Base-by-base conservation (phyloP, 2,888 invertebrate species). In the Strigamia transsilvanica region DNA sequence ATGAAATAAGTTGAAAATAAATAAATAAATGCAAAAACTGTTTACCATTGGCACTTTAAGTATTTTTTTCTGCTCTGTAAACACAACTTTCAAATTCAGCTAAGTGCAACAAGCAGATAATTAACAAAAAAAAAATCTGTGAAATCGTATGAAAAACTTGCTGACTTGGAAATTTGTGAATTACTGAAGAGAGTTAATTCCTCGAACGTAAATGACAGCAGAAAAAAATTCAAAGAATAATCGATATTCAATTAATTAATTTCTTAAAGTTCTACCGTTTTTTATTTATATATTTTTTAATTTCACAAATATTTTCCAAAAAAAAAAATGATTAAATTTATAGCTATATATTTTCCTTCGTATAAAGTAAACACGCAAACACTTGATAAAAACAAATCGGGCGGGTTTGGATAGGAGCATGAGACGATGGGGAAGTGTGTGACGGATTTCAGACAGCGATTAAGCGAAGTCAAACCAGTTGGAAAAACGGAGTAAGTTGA, bases 401-500 rank as follows among this genome's bases (percentile, higher is more conserved):
- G 73, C 12, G 32, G 73, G 73, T 73, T 73, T 6, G n/a, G 5
- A 12, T 27, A 7, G 32, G 73, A 73, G 56, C 56, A 21, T 15
- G 73, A 73, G 73, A 12, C 23, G 23, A 32, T 73, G 13, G 73
- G 73, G 32, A 32, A 73, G 32, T 73, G 73, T 73, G 73, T 73
- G 73, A 73, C 73, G 73, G 73, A 73, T 73, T 73, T 73, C 73
- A 73, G 73, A 73, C 73, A 73, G 73, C 73, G 73, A 73, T 73
- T 73, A 73, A 73, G 73, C 73, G 73, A 73, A 73, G 73, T 13
- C 73, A 73, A 73, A 32, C 73, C 73, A 73, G 27, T 73, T 27
- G 73, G 73, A 73, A 73, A 73, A 73, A 73, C 73, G 73, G 61
- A 73, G 73, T 32, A 73, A 73, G 73, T 73, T n/a, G 73, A 73